Conservation (phyloP, 1,140 invertebrate species). For the Euwallacea fornicatus region DNA sequence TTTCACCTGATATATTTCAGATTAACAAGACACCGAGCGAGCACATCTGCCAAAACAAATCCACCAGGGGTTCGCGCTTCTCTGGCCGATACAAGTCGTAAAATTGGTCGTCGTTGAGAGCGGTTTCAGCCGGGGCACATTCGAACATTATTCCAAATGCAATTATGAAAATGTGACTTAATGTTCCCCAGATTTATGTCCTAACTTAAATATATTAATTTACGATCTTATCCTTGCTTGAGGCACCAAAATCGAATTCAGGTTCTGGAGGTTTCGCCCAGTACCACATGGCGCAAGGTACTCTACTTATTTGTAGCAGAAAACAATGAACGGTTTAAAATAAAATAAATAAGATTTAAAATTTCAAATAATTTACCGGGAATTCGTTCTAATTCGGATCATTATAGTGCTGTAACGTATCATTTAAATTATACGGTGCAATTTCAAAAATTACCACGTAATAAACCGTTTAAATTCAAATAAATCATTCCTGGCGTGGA, state of each 20-base stretch:
- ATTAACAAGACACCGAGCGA: constrained; percentile 35
- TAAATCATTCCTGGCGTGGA: constrained; percentile 25
- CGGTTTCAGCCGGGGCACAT: constrained; percentile 15
- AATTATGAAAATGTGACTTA: constrained; percentile 53
- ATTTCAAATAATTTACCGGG: constrained; percentile 6
- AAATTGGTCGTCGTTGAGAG: constrained; percentile 23
- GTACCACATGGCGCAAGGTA: neutral
- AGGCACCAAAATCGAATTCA: constrained; percentile 26
- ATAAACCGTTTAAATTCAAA: constrained; percentile 32
- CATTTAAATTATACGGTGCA: constrained; percentile 5
- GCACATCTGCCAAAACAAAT: constrained; percentile 41
- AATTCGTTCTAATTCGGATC: constrained; percentile 2
- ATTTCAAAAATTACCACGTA: constrained; percentile 29
- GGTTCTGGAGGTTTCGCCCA: neutral
- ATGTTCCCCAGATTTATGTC: constrained; percentile 49
- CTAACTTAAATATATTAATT: constrained; percentile 52
- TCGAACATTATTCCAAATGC: constrained; percentile 46
- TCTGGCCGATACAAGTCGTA: constrained; percentile 21
- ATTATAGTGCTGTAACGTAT: neutral
- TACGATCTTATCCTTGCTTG: constrained; percentile 48
- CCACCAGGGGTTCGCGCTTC: constrained; percentile 24
- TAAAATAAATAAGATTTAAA: constrained; percentile 5
- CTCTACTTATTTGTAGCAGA: neutral
- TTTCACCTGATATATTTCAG: constrained; percentile 24
- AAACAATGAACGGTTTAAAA: neutral